Conservation (phyloP, 2,888 invertebrate species). For the Quadroppia sp. region DNA sequence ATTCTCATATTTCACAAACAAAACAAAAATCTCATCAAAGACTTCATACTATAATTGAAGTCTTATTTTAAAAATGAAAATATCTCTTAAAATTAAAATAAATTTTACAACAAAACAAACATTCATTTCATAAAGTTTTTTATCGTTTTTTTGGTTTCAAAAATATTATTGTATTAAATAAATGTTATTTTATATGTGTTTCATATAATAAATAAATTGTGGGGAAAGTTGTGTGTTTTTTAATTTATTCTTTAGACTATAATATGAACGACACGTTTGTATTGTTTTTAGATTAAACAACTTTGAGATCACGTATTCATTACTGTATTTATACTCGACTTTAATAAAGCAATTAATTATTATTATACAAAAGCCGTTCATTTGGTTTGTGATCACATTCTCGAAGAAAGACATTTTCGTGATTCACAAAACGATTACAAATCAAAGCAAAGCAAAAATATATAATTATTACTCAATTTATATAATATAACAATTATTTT, state of each 20-base stretch:
- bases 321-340: background rate
- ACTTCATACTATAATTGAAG: too few relatives aligned
- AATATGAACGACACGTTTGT: constrained; percentile 12
- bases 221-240: background rate
- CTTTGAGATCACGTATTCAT: background rate
- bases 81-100: too few relatives aligned
- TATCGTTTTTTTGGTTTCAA: too few relatives aligned
- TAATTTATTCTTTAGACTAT: constrained; percentile 1
- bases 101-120: too few relatives aligned
- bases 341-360: constrained; percentile 15
- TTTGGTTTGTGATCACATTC: background rate
- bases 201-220: background rate
- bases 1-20: too few relatives aligned
- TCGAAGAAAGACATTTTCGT: constrained; percentile 10
- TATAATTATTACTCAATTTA: constrained; percentile 1
- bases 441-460: background rate
- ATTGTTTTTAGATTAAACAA: constrained; percentile 6
- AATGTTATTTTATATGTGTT: background rate
- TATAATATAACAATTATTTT: constrained; percentile 7
- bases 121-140: too few relatives aligned
- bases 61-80: background rate
- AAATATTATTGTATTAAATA: too few relatives aligned
- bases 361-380: background rate
- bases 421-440: background rate
- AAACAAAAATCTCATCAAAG: too few relatives aligned